Evolutionary conservation across 1,140 invertebrate species (phyloP), one percentile per base, ranked within the genome.

Genomic region (Heliconius hewitsoni): DNA sequence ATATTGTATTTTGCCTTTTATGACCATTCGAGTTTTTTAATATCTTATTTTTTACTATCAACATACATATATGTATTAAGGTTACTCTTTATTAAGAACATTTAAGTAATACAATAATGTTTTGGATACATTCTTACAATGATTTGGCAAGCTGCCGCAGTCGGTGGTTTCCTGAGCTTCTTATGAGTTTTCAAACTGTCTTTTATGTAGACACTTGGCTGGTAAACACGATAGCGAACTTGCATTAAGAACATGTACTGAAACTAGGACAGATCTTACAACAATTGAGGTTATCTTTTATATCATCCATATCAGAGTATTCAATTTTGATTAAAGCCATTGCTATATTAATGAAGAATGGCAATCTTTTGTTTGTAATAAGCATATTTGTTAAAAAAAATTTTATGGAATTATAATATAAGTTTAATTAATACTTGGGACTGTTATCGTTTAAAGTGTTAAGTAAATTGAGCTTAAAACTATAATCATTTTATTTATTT

Each of bases 181-280:
- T 71, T 52, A 77, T 42, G 39, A 77, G 76, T 77, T 77, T 71
- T 66, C 76, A 71, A 66, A 70, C 66, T 77, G 60, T 76, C 57
- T 71, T 42, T 60, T 71, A 42, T 30, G 70, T 46, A 18, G 72
- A 77, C 76, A 50, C 75, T 76, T 76, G 37, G 75, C 66, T 34
- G 66, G 66, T 77, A 77, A 71, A 77, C 70, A 72, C 70, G 46
- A 77, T 77, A 77, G 50, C 66, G 46, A 77, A 77, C 66, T 77
- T 77, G 46, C 66, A 77, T 77, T 71, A 71, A 18, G 76, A 71
- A 71, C 57, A 27, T 66, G 60, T 70, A 76, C 39, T 23, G 37
- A 71, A 77, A 77, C 23, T 77, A 71, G 76, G 70, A 77, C 76
- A 71, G 30, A 71, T 71, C 76, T 77, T 55, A 66, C 60, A 77